Evolutionary conservation across 2,797 vertebrate species (phyloP), one percentile per base, ranked within the genome.

Genomic region (Sarcoramphus papa): DNA sequence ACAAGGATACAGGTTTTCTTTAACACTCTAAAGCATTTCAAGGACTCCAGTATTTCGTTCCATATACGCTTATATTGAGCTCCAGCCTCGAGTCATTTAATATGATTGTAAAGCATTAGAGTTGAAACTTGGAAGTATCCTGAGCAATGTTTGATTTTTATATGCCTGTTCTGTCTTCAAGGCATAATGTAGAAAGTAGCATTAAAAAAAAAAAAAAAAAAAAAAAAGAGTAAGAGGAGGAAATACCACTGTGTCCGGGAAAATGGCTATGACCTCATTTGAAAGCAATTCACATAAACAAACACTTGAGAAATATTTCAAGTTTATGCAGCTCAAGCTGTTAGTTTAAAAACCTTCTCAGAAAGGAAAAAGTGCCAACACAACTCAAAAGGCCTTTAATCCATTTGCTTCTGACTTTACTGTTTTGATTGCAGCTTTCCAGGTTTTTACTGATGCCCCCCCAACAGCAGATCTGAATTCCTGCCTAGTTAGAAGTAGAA

Each of bases 181-280:
- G 83, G 72, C 76, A 77, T 89, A 95, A 95, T 78, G 70, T 53
- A 86, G 74, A 97, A 94, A 92, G 85, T 73, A 94, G 83, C 48
- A 76, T 65, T 33, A 33, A 50, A 78, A 57, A 63, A 45, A 74
- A 48, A 40, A 70, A 70, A 40, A 70, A 70, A 43, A 69, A 85
- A 92, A 80, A 85, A 82, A 48, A 62, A 60, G 4, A 86, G 14
- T 45, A 78, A 93, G 25, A 89, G 37, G 47, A 96, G 94, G 93
- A 97, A 96, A 97, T 95, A 86, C 88, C 97, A 96, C 70, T 86
- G 94, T 85, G 77, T 96, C 89, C 80, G 0, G 91, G 92, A 97
- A 97, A 96, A 96, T 89, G 97, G 87, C 76, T 91, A 92, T 97
- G 96, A 97, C 94, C 93, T 97, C 97, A 97, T 95, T 91, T 95